Conservation (phyloP, 2,888 invertebrate genomes). For the Megamerina dolium region DNA sequence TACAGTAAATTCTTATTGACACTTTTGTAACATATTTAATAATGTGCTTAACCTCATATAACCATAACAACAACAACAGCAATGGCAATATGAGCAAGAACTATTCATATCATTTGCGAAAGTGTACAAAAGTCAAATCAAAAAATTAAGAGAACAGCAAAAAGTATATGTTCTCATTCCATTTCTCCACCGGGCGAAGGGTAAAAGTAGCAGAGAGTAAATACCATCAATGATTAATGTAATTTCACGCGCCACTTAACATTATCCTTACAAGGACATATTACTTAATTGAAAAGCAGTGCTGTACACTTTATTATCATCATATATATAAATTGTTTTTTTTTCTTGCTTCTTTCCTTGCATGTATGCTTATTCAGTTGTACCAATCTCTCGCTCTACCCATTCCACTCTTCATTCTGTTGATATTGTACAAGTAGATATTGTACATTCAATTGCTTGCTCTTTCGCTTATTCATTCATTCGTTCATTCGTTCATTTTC, state of each 20-base stretch:
- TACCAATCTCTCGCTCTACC: too few species aligned
- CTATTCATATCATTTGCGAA: not conserved
- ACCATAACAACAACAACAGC: conserved; percentile 1
- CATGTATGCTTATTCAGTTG: too few species aligned
- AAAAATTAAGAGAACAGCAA: not conserved
- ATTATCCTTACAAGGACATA: conserved; percentile 46
- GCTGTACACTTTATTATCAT: not conserved
- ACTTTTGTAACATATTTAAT: conserved; percentile 12
- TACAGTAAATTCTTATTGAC: conserved; percentile 15
- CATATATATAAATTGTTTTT: not conserved
- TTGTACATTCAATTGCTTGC: too few species aligned
- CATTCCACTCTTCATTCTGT: too few species aligned
- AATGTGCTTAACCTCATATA: conserved; percentile 1
- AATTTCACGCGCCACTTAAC: conserved; percentile 47
- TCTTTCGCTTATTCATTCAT: too few species aligned
- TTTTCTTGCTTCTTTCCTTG: too few species aligned
- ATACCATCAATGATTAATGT: conserved; percentile 47
- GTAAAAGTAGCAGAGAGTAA: conserved; percentile 24
- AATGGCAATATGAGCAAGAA: not conserved
- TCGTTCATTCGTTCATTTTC: too few species aligned
- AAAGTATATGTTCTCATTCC: conserved; percentile 1
- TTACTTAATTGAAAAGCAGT: conserved; percentile 38
- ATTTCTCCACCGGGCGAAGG: conserved; percentile 7
- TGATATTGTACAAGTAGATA: too few species aligned
- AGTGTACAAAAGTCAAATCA: not conserved